Percentiles rank a stretch among this genome's conserved stretches.
These are phyloP conservation scores for Lates calcarifer DNA, from an alignment of 2,113 vertebrate genomes.

Conservation along the genomic window DNA sequence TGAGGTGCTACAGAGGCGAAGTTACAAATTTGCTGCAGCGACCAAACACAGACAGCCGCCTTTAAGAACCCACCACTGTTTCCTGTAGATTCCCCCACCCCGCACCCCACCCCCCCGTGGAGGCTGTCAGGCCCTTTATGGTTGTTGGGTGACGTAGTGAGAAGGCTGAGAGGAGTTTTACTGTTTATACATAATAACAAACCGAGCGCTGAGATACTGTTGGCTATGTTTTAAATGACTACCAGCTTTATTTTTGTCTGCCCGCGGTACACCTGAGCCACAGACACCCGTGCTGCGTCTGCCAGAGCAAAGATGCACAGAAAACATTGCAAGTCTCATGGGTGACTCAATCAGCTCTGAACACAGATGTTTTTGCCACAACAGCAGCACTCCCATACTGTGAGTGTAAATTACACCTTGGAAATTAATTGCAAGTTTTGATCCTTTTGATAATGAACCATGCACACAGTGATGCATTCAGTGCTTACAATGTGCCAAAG, in stretches of 20 bases:
- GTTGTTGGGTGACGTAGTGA: neutral
- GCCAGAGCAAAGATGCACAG: conserved; percentile 52
- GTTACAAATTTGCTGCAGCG: neutral
- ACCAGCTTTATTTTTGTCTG: conserved; percentile 61
- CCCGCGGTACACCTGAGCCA: conserved; percentile 65
- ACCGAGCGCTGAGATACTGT: conserved; percentile 17
- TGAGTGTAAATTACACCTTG: conserved; percentile 74
- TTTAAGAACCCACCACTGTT: conserved; percentile 32
- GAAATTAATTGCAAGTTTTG: conserved; percentile 75
- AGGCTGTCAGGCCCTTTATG: neutral
- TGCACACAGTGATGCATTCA: conserved; percentile 46
- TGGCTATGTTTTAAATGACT: conserved; percentile 40
- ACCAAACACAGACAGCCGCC: conserved; percentile 1
- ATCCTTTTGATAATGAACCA: conserved; percentile 68
- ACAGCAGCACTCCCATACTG: conserved; percentile 78
- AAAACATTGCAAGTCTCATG: conserved; percentile 75
- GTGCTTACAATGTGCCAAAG: conserved; percentile 47
- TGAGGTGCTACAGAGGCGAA: neutral
- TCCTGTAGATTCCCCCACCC: conserved; percentile 39
- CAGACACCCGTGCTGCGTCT: conserved; percentile 54
- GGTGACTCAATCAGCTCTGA: conserved; percentile 78
- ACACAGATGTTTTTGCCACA: conserved; percentile 80
- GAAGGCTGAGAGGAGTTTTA: conserved; percentile 30
- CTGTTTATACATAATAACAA: conserved; percentile 17
- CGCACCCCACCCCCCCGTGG: neutral